Evolutionary conservation across 2,113 vertebrate species (phyloP).

Genomic region (Amazona guildingii): DNA sequence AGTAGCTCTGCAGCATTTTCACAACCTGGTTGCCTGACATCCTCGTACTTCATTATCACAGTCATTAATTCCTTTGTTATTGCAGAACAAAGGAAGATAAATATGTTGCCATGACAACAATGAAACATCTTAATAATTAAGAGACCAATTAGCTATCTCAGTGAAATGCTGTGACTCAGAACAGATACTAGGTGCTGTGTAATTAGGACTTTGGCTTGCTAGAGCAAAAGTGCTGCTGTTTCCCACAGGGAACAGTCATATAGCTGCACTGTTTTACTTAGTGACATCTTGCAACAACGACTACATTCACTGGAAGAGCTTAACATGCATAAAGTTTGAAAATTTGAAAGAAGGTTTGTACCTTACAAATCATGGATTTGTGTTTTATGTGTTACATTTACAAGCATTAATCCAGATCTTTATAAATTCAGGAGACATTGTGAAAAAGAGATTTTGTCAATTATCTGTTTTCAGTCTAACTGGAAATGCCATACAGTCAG

Average conservation of each 20-base stretch:
- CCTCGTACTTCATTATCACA: conserved; percentile 15
- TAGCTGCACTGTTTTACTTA: conserved; percentile 54
- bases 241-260: conserved; percentile 31
- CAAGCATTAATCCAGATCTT: background rate
- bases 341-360: background rate
- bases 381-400: background rate
- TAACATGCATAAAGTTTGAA: background rate
- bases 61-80: conserved; percentile 57
- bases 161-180: conserved; percentile 75
- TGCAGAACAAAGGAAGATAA: conserved; percentile 61
- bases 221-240: conserved; percentile 67
- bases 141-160: conserved; percentile 79
- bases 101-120: conserved; percentile 80
- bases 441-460: background rate
- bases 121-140: conserved; percentile 84
- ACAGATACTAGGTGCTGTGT: conserved; percentile 72
- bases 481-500: background rate
- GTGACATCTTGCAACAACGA: background rate
- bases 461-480: background rate
- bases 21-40: conserved; percentile 7
- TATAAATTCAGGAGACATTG: background rate
- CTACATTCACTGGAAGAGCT: background rate
- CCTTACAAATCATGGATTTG: background rate
- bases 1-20: background rate
- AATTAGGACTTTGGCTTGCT: conserved; percentile 80